Percentiles rank a stretch among this genome's conserved stretches.
These are phyloP conservation scores for Marronus borbonicus DNA, from an alignment of 2,888 invertebrate genomes.

Conservation along the genomic window DNA sequence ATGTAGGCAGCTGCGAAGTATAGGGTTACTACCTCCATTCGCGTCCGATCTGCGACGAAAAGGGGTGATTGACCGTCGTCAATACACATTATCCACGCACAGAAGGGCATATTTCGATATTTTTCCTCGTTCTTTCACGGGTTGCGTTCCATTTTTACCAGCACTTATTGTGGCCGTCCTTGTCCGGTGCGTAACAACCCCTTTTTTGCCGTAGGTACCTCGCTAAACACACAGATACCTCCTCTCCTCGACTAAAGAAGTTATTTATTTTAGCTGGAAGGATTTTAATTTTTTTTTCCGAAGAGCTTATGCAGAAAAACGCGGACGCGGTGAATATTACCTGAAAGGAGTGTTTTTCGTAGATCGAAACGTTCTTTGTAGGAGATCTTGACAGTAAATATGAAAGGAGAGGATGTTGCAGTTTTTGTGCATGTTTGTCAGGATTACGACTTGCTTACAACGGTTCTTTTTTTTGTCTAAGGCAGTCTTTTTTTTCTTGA, in stretches of 20 bases:
- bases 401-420: constrained; percentile 26
- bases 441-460: neutral
- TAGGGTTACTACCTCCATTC: constrained; percentile 56
- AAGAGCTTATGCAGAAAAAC: constrained; percentile 37
- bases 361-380: constrained; percentile 10
- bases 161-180: constrained; percentile 14
- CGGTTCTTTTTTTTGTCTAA: neutral
- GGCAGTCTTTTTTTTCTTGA: too few relatives aligned
- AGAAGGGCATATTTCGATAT: constrained; percentile 25
- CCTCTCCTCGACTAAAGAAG: neutral
- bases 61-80: constrained; percentile 57
- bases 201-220: constrained; percentile 33
- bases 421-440: constrained; percentile 27
- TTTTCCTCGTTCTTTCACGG: constrained; percentile 11
- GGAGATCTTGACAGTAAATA: constrained; percentile 10
- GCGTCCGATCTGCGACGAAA: constrained; percentile 51
- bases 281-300: constrained; percentile 36
- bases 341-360: constrained; percentile 32
- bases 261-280: constrained; percentile 31
- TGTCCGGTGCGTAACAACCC: constrained; percentile 35
- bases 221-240: constrained; percentile 3
- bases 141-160: constrained; percentile 28
- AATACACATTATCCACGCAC: constrained; percentile 9
- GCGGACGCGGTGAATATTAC: constrained; percentile 10
- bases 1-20: constrained; percentile 57